A percentile compares a stretch with the other conserved stretches of the same genome.
phyloP scores from a whole-genome alignment of 1,140 invertebrate species.

The Nebria ingens region DNA sequence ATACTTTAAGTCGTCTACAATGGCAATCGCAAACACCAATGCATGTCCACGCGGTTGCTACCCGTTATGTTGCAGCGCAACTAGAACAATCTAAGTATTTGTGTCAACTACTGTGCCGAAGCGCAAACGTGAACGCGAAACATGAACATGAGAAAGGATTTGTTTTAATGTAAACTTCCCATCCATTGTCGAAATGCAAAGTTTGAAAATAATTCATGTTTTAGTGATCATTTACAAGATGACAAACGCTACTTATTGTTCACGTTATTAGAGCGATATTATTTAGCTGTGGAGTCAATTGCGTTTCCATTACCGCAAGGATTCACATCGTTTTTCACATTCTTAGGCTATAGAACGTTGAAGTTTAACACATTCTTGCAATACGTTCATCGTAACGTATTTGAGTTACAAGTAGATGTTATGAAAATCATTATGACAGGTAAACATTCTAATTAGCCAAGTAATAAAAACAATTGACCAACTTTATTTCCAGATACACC shows the following conservation, averaged over 20 bases:
- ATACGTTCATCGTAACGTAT: slow-evolving; percentile 67
- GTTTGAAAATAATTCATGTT: slow-evolving; percentile 24
- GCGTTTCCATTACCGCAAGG: slow-evolving; percentile 76
- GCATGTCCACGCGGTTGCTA: slow-evolving; percentile 70
- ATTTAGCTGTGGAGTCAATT: slow-evolving; percentile 61
- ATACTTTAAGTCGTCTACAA: slow-evolving; percentile 35
- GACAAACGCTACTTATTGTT: slow-evolving; percentile 57
- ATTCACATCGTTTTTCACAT: slow-evolving; percentile 77
- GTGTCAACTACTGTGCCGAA: slow-evolving; percentile 61
- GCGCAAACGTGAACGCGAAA: slow-evolving; percentile 51
- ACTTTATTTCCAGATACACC: slow-evolving; percentile 47
- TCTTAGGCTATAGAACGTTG: slow-evolving; percentile 66
- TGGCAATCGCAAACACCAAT: slow-evolving; percentile 47
- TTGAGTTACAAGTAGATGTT: slow-evolving; percentile 77
- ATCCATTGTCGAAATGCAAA: slow-evolving; percentile 6
- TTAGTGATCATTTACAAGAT: slow-evolving; percentile 59
- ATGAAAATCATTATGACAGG: slow-evolving; percentile 72
- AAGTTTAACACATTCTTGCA: slow-evolving; percentile 66
- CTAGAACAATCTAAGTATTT: slow-evolving; percentile 63
- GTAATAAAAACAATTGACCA: background rate
- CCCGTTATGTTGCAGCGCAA: slow-evolving; percentile 66
- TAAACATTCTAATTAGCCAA: slow-evolving; percentile 28
- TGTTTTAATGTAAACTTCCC: slow-evolving; percentile 53
- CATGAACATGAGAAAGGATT: slow-evolving; percentile 64
- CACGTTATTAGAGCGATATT: slow-evolving; percentile 63